These are phyloP conservation scores for Crax fasciolata DNA, from an alignment of 2,797 vertebrate species.

Conservation along the genomic window DNA sequence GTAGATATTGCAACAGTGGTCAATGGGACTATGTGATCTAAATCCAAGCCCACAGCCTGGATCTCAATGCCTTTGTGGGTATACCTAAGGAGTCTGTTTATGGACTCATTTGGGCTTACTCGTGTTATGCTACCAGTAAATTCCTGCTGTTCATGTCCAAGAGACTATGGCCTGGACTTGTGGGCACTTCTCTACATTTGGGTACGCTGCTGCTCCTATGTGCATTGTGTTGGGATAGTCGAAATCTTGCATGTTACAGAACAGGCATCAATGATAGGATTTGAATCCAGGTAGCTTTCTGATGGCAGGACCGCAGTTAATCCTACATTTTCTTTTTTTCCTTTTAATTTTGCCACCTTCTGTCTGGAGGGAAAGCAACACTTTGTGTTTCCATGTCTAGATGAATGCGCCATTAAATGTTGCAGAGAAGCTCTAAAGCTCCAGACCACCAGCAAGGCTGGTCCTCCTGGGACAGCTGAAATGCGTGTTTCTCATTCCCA, in stretches of 20 bases:
- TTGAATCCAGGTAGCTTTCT: background rate
- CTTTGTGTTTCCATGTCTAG: background rate
- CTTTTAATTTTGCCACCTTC: background rate
- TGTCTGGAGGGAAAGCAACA: background rate
- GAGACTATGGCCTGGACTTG: background rate
- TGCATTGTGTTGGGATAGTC: background rate
- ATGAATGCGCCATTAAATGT: background rate
- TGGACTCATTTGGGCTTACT: background rate
- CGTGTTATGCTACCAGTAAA: background rate
- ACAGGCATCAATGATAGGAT: background rate
- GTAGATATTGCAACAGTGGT: background rate
- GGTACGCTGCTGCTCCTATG: background rate
- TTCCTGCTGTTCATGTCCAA: background rate
- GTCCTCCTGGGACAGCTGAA: background rate
- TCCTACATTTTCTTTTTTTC: background rate
- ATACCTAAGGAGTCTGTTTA: background rate
- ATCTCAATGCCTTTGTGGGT: background rate
- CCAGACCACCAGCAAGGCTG: background rate
- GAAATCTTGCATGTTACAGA: background rate
- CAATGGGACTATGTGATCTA: too few relatives aligned
- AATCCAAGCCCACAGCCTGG: background rate
- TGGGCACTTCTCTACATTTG: background rate
- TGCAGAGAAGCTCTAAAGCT: background rate
- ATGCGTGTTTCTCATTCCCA: background rate
- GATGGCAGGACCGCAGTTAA: background rate